A percentile compares a stretch with the other conserved stretches of the same genome.
Conservation (phyloP, 2,888 invertebrate genomes). For the Caenorhabditis sp. region DNA sequence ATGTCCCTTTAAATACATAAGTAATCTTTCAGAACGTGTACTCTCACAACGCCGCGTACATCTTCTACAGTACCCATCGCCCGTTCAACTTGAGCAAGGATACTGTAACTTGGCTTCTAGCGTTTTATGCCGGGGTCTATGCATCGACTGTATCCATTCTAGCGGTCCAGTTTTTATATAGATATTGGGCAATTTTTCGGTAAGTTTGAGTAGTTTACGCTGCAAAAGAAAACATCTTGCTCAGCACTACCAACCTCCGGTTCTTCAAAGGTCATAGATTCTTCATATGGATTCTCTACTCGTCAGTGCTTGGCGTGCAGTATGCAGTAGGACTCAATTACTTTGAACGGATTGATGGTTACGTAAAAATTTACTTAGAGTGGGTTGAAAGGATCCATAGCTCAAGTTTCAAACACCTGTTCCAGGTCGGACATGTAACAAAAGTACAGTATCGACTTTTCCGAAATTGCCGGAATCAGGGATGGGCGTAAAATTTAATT, state of each 20-base stretch:
- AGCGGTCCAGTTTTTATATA: not conserved
- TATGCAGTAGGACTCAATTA: not conserved
- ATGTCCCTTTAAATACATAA: not conserved
- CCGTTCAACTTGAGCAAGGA: not conserved
- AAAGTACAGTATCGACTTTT: not conserved
- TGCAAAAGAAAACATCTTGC: not conserved
- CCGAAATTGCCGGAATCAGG: not conserved
- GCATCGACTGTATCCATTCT: not conserved
- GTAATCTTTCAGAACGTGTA: not conserved
- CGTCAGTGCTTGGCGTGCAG: not conserved
- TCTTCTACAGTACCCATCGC: not conserved
- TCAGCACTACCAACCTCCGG: not conserved
- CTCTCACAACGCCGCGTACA: not conserved
- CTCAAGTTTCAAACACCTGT: not conserved
- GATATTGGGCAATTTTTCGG: conserved; percentile 2
- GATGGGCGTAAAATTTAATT: no score
- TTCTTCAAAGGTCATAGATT: conserved; percentile 15
- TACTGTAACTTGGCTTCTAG: not conserved
- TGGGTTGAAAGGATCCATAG: not conserved
- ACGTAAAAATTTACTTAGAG: not conserved
- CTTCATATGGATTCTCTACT: conserved; percentile 5
- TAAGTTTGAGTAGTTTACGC: not conserved
- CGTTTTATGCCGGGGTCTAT: not conserved
- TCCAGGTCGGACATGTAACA: not conserved
- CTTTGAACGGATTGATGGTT: not conserved